Base-by-base conservation (phyloP, 2,888 invertebrate genomes). In the Lymantria monacha region DNA sequence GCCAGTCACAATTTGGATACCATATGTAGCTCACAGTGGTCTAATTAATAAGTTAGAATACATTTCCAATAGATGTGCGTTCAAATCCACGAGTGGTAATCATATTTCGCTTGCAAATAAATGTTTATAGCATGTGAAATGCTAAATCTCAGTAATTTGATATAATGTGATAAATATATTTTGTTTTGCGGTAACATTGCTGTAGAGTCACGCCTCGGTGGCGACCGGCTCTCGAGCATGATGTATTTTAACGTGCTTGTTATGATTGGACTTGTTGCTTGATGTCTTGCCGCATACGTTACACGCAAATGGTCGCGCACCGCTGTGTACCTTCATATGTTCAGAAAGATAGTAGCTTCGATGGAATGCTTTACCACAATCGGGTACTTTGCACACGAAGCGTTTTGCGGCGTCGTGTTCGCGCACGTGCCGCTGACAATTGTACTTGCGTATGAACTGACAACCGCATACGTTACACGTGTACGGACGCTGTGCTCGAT, bases 391-490 rank as follows among this genome's bases (percentile, higher is more conserved):
- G 80, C 97, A 97, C 53, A 93, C 94, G 76, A 94, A 96, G 70
- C 94, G 94, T 81, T 97, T 96, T 47, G 93, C 95, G 70, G 93
- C 94, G 71, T 96, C 96, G 84, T 97, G 97, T 72, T 97, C 97
- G 42, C 85, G 59, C 7, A 97, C 95, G 81, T 97, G 97, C 41
- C 97, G 92, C 75, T 96, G 94, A 78, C 97, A 97, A 84, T 97
- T 97, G 82, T 96, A 96, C 79, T 97, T 97, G 54, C 97, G 92
- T 56, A 96, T 96, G 83, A 97, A 97, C 84, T 96, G 95, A 56
- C 96, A 95, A 41, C 97, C 97, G 85, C 97, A 97, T 80, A 96
- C 95, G 82, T 97, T 97, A 83, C 97, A 97, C 0, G 97, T 97
- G 84, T 95, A 97, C 1, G 96, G 97, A 47, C 95, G 93, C 42